Conservation (phyloP, 2,797 vertebrate species). For the Hippopotamyrus pictus region DNA sequence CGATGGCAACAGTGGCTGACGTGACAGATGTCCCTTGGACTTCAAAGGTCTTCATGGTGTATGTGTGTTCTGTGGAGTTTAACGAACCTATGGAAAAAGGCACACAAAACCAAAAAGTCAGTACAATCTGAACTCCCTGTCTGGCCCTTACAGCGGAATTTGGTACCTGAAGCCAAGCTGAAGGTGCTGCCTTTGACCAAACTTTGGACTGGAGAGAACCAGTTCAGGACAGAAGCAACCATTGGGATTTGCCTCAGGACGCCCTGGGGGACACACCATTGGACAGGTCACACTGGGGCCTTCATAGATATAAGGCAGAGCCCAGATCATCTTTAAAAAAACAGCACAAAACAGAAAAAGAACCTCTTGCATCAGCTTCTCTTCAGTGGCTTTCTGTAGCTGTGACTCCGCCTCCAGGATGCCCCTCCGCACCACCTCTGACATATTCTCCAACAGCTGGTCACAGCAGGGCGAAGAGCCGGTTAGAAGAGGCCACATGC, state of each 20-base stretch:
- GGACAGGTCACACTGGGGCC: background rate
- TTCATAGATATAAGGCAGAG: background rate
- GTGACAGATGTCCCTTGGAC: constrained; percentile 60
- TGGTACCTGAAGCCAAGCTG: constrained; percentile 85
- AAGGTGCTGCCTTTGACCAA: constrained; percentile 84
- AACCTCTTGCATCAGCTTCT: constrained; percentile 89
- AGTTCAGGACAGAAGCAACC: constrained; percentile 87
- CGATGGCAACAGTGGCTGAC: constrained; percentile 55
- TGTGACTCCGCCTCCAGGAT: constrained; percentile 88
- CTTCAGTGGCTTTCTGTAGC: constrained; percentile 82
- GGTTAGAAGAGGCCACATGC: background rate
- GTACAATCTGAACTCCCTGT: background rate
- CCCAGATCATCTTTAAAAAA: background rate
- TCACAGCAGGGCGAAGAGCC: background rate
- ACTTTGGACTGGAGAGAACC: constrained; percentile 87
- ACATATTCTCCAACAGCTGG: constrained; percentile 95
- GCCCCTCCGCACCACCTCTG: constrained; percentile 88
- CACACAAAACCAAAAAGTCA: background rate
- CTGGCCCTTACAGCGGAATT: background rate
- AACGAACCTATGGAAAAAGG: constrained; percentile 68
- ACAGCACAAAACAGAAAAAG: constrained; percentile 15
- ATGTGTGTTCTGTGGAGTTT: constrained; percentile 80
- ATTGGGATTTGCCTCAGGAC: constrained; percentile 87
- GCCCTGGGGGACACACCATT: constrained; percentile 61
- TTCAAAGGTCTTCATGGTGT: constrained; percentile 73